A percentile compares a stretch with the other conserved stretches of the same genome.
Conservation (phyloP, 2,888 invertebrate genomes). For the Subacronicta megacephala region DNA sequence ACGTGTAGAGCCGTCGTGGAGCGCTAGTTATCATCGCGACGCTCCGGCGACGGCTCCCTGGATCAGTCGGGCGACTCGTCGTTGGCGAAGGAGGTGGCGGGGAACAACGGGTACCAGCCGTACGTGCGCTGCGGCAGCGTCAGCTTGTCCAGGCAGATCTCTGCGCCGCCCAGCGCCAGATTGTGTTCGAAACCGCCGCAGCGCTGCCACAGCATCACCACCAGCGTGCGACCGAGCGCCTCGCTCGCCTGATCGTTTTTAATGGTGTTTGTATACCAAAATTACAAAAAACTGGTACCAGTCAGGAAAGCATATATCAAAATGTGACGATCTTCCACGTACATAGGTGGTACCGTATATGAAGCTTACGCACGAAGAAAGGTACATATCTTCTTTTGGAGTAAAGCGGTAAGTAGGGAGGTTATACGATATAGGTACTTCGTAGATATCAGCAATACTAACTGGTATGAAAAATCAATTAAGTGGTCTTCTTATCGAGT, state of each 20-base stretch:
- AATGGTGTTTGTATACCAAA: not conserved
- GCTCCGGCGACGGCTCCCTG: constrained; percentile 88
- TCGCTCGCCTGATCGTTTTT: constrained; percentile 90
- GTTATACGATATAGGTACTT: no score
- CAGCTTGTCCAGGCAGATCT: constrained; percentile 95
- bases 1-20: constrained; percentile 72
- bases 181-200: constrained; percentile 97
- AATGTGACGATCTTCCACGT: no score
- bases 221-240: constrained; percentile 94
- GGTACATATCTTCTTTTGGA: no score
- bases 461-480: no score
- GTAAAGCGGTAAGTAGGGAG: no score
- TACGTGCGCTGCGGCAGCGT: constrained; percentile 94
- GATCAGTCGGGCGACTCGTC: constrained; percentile 89
- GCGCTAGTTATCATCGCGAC: constrained; percentile 77
- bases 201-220: constrained; percentile 98
- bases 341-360: not conserved
- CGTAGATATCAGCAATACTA: no score
- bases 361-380: no score
- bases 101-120: constrained; percentile 98
- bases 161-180: constrained; percentile 94
- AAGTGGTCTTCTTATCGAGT: not conserved
- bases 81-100: constrained; percentile 94
- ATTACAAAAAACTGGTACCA: no score
- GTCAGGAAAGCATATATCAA: no score